Evolutionary conservation across 2,888 invertebrate species (phyloP).

Genomic region (Ectemnius lituratus): DNA sequence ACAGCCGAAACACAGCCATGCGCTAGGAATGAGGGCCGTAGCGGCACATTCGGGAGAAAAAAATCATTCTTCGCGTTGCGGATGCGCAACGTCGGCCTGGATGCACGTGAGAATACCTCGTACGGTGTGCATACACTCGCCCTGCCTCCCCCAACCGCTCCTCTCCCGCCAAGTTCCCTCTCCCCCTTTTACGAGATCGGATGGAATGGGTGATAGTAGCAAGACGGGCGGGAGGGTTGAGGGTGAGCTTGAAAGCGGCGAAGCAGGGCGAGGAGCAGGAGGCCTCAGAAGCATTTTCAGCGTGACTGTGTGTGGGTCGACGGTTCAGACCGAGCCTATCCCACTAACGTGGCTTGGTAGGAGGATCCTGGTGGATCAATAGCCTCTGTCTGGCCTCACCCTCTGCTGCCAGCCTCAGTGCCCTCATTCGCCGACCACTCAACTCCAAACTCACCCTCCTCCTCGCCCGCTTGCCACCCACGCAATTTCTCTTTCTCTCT

Average conservation of each 20-base stretch:
- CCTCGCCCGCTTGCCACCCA: conserved; percentile 22
- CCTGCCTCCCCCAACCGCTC: neutral
- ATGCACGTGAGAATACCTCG: conserved; percentile 25
- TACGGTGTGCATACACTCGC: conserved; percentile 4
- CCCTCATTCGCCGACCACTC: conserved; percentile 73
- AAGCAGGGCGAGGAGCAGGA: conserved; percentile 8
- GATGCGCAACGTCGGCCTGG: conserved; percentile 9
- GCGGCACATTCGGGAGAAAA: neutral
- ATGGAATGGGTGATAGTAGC: neutral
- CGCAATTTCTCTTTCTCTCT: conserved; percentile 22
- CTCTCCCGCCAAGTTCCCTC: neutral
- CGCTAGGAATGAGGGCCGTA: neutral
- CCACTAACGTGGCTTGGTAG: conserved; percentile 71
- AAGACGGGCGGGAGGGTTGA: conserved; percentile 6
- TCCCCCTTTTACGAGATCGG: no score
- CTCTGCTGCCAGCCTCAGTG: conserved; percentile 73
- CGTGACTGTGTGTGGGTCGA: conserved; percentile 60
- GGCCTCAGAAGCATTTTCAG: conserved; percentile 39
- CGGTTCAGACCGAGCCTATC: conserved; percentile 74
- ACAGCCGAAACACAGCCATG: conserved; percentile 1
- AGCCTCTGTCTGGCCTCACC: conserved; percentile 76
- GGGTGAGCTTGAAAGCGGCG: conserved; percentile 9
- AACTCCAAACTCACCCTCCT: conserved; percentile 63
- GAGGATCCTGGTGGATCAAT: conserved; percentile 75
- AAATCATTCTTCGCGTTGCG: conserved; percentile 8